These are phyloP conservation scores for Actinemys pallida DNA, from an alignment of 2,113 vertebrate genomes.

Conservation along the genomic window DNA sequence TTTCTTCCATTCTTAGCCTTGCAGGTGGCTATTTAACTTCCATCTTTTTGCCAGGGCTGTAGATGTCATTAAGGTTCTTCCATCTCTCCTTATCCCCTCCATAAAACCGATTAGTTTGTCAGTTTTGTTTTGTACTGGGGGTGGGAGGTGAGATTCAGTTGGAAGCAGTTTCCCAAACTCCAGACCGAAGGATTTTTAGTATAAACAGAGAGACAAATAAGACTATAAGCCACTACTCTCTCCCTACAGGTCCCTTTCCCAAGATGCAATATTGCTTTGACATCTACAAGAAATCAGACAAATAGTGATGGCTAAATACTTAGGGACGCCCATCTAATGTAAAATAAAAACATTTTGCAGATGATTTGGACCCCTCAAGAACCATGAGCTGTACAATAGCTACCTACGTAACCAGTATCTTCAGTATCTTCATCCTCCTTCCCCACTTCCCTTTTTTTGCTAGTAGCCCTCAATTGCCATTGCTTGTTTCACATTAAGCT, in stretches of 20 bases:
- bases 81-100: neutral
- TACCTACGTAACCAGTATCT: neutral
- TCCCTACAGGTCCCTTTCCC: neutral
- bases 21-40: neutral
- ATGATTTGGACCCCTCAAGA: neutral
- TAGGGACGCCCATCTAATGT: too few relatives aligned
- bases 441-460: too few relatives aligned
- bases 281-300: too few relatives aligned
- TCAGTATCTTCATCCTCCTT: neutral
- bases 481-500: constrained; percentile 37
- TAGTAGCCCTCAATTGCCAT: neutral
- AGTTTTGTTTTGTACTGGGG: neutral
- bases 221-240: neutral
- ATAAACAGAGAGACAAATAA: neutral
- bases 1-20: neutral
- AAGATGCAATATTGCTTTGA: too few relatives aligned
- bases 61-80: neutral
- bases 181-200: neutral
- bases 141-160: neutral
- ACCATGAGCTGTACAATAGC: too few relatives aligned
- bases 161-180: neutral
- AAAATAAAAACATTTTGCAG: neutral
- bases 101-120: neutral
- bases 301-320: too few relatives aligned
- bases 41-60: neutral